phyloP scores from a whole-genome alignment of 92 coral and sea anemone species.

The Palythoa grandiflora region DNA sequence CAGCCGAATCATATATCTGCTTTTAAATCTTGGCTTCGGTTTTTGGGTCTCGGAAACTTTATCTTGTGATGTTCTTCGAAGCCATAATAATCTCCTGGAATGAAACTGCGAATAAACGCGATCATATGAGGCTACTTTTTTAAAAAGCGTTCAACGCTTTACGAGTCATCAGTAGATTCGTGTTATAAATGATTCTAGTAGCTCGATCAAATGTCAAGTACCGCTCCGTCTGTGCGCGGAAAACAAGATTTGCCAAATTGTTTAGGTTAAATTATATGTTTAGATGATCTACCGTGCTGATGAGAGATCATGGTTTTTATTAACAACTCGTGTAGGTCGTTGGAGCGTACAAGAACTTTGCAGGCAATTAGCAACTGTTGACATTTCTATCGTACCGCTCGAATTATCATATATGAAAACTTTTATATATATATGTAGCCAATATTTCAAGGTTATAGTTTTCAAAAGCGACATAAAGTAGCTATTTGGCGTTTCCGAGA shows the following conservation, averaged over 20 bases:
- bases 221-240: constrained; percentile 1
- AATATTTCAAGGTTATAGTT: constrained; percentile 17
- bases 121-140: neutral
- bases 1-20: constrained; percentile 22
- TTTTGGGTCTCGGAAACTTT: neutral
- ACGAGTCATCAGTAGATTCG: neutral
- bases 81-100: constrained; percentile 13
- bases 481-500: neutral
- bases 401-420: neutral
- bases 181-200: neutral
- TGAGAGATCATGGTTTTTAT: constrained; percentile 19
- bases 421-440: neutral
- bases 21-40: neutral
- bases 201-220: neutral
- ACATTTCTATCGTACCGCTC: constrained; percentile 15
- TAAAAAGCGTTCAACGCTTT: neutral
- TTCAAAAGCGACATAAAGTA: neutral
- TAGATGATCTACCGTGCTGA: neutral
- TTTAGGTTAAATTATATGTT: neutral
- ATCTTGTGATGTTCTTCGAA: neutral
- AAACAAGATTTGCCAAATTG: neutral
- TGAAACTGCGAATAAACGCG: neutral
- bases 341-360: constrained; percentile 14
- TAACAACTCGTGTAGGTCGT: constrained; percentile 11
- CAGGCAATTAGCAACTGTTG: constrained; percentile 23